Evolutionary conservation across 2,113 vertebrate species (phyloP), one percentile per base, ranked within the genome.

Genomic region (Dascyllus trimaculatus): DNA sequence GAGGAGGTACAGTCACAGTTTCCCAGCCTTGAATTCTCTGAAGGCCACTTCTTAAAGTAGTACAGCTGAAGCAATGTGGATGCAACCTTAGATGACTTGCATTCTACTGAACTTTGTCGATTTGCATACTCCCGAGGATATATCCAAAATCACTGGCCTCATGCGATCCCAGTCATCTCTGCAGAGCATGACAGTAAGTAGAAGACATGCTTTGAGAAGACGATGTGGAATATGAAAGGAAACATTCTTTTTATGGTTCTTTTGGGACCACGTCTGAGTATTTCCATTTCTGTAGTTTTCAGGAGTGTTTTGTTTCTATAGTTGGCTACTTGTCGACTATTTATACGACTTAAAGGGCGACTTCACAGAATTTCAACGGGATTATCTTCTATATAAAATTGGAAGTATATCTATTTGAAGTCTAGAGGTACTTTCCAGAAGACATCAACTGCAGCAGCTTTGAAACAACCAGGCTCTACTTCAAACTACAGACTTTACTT

Each of bases 61-160:
- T 19, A 32, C 46, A 60, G 22, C 49, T 53, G 11, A 66, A 61
- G 52, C 62, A 69, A 72, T 56, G 24, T 67, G 70, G 57, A 65
- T 4, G 22, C 19, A 21, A 70, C 71, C 67, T 84, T 15, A 64
- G 60, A 75, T 71, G 73, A 75, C 53, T 52, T 54, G 32, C 1
- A 4, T 40, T 66, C 17, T 3, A 13, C 4, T 58, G 29, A 38
- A 35, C 18, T 26, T 49, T 78, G 14, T 35, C 19, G 11, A 22
- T 48, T 35, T 9, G 7, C 32, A 1, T 1, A 40, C 10, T 14
- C 40, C 22, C 48, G 48, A 67, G 35, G n/a, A 69, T 56, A 59
- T 64, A 17, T 25, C 43, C 53, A 51, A 43, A 69, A 54, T 40
- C 78, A 35, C 1, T 6, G 4, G 24, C 35, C 57, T 32, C 1